Conservation (phyloP, 2,888 invertebrate genomes). For the Mongoloraphidia duomilia region DNA sequence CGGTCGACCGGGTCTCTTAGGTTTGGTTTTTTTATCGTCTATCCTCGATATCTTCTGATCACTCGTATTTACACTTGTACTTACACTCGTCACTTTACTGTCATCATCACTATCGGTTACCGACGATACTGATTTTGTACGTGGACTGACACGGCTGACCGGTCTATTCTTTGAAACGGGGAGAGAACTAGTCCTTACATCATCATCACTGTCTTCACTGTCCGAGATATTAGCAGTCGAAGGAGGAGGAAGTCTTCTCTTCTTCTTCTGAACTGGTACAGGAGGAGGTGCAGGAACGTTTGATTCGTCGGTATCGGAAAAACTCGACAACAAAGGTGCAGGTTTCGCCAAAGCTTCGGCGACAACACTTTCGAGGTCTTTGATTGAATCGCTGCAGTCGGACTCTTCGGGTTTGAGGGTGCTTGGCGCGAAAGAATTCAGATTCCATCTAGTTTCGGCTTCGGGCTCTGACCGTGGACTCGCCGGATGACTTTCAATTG, state of each 20-base stretch:
- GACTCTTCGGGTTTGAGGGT: conserved; percentile 18
- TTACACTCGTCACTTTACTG: conserved; percentile 12
- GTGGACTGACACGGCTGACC: conserved; percentile 24
- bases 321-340: conserved; percentile 36
- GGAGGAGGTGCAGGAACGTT: conserved; percentile 25
- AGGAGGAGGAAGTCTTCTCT: conserved; percentile 26
- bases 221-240: conserved; percentile 14
- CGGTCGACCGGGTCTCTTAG: conserved; percentile 30
- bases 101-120: conserved; percentile 25
- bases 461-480: conserved; percentile 8
- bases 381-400: conserved; percentile 35
- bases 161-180: conserved; percentile 19
- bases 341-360: conserved; percentile 31
- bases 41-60: conserved; percentile 1
- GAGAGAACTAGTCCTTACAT: conserved; percentile 12
- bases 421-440: conserved; percentile 22
- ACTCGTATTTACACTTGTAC: not conserved
- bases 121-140: conserved; percentile 25
- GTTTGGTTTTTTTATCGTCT: conserved; percentile 7
- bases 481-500: conserved; percentile 7
- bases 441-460: conserved; percentile 23
- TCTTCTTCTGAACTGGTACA: conserved; percentile 20
- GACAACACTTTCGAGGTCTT: conserved; percentile 40
- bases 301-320: conserved; percentile 41
- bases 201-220: conserved; percentile 21